These are phyloP conservation scores for Cotesia typhae DNA, from an alignment of 1,140 invertebrate species.

Conservation along the genomic window DNA sequence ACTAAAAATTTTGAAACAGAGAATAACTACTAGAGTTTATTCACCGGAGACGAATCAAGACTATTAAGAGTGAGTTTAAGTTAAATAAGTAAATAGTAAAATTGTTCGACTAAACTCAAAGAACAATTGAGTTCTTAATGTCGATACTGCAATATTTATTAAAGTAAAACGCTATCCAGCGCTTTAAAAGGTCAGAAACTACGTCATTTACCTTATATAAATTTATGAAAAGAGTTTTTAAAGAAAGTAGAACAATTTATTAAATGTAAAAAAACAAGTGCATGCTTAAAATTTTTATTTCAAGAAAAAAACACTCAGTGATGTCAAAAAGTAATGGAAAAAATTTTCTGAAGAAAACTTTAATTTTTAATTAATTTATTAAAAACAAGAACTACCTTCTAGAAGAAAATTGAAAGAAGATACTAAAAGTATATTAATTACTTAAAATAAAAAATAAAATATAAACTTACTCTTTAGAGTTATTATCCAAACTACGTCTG, in stretches of 20 bases:
- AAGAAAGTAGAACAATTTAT: slow-evolving; percentile 16
- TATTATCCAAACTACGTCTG: slow-evolving; percentile 83
- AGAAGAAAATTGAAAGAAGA: slow-evolving; percentile 8
- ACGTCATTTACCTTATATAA: too few relatives aligned
- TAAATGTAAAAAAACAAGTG: too few relatives aligned
- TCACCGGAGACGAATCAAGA: too few relatives aligned
- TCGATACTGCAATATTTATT: background rate
- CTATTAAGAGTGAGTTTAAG: too few relatives aligned
- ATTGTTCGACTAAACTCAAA: too few relatives aligned
- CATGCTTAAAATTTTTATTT: slow-evolving; percentile 8
- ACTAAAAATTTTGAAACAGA: too few relatives aligned
- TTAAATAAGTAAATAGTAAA: too few relatives aligned
- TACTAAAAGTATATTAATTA: background rate
- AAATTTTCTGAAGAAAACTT: background rate
- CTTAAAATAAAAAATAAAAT: slow-evolving; percentile 29
- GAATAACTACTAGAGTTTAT: too few relatives aligned
- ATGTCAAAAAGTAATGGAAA: too few relatives aligned
- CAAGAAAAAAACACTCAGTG: too few relatives aligned
- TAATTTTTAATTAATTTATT: too few relatives aligned
- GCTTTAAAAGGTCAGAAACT: background rate
- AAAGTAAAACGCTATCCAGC: background rate
- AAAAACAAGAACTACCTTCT: too few relatives aligned
- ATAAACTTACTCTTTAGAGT: slow-evolving; percentile 82
- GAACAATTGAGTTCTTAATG: background rate
- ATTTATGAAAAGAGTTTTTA: background rate